Percentiles rank a stretch among this genome's conserved stretches.
Evolutionary conservation across 1,140 invertebrate species (phyloP).

Genomic region (Carcinoscorpius rotundicauda): DNA sequence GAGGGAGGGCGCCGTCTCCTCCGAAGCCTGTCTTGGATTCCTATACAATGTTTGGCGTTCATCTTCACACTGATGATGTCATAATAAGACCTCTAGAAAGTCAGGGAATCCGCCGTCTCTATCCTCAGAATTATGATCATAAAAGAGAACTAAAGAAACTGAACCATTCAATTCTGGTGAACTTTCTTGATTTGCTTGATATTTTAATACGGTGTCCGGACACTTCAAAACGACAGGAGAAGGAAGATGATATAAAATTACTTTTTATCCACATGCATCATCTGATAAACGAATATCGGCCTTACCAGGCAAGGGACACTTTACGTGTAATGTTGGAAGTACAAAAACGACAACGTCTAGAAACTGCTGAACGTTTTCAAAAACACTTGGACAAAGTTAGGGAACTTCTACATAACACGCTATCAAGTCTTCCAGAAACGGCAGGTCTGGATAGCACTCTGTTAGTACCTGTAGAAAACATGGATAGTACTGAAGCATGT

Average conservation of each 20-base stretch:
- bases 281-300: conserved; percentile 92
- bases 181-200: conserved; percentile 94
- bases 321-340: conserved; percentile 88
- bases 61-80: conserved; percentile 84
- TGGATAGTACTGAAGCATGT: conserved; percentile 25
- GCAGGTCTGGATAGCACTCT: conserved; percentile 58
- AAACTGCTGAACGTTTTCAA: conserved; percentile 79
- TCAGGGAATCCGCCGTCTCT: conserved; percentile 84
- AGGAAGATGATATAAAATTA: conserved; percentile 89
- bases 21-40: conserved; percentile 72
- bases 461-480: conserved; percentile 42
- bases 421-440: conserved; percentile 66
- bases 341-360: conserved; percentile 77
- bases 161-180: conserved; percentile 90
- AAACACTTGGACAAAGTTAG: conserved; percentile 77
- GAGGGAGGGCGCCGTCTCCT: conserved; percentile 70
- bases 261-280: conserved; percentile 98
- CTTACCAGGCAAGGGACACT: conserved; percentile 53
- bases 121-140: conserved; percentile 91
- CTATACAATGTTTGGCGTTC: conserved; percentile 91
- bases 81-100: conserved; percentile 88
- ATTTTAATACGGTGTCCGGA: conserved; percentile 82
- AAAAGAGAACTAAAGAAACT: conserved; percentile 91
- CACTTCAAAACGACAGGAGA: conserved; percentile 80
- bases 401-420: conserved; percentile 51